These are phyloP conservation scores for Hypomecis punctinalis DNA, from an alignment of 2,888 invertebrate genomes.

Conservation along the genomic window DNA sequence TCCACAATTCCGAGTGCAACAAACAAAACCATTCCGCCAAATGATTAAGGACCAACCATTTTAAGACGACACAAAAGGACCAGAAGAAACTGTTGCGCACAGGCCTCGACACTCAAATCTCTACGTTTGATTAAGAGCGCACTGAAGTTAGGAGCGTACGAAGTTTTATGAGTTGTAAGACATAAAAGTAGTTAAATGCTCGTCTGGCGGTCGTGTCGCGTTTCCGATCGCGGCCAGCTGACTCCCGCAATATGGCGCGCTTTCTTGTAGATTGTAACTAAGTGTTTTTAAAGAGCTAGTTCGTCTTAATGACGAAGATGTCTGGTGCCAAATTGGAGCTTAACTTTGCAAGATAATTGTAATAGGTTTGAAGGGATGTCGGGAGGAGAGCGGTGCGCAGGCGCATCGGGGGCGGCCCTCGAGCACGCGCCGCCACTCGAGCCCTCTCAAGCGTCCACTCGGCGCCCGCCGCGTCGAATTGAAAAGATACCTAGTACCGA, in stretches of 20 bases:
- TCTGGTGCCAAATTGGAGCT: constrained; percentile 72
- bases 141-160: constrained; percentile 54
- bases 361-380: constrained; percentile 61
- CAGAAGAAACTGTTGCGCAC: constrained; percentile 21
- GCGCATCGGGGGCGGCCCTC: constrained; percentile 74
- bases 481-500: constrained; percentile 77
- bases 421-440: constrained; percentile 81
- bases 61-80: constrained; percentile 25
- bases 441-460: constrained; percentile 76
- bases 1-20: constrained; percentile 51
- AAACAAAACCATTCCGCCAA: constrained; percentile 51
- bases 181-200: constrained; percentile 66
- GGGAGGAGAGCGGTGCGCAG: constrained; percentile 62
- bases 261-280: constrained; percentile 49
- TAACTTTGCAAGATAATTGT: constrained; percentile 75
- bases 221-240: constrained; percentile 60
- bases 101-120: constrained; percentile 34
- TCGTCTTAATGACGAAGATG: constrained; percentile 45
- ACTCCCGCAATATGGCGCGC: constrained; percentile 63
- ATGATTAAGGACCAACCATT: constrained; percentile 49
- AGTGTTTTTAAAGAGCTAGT: constrained; percentile 31
- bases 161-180: constrained; percentile 68
- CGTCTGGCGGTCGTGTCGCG: constrained; percentile 58
- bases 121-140: constrained; percentile 46
- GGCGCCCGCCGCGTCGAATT: constrained; percentile 78